phyloP scores from a whole-genome alignment of 2,113 vertebrate species.

The Verasper variegatus region DNA sequence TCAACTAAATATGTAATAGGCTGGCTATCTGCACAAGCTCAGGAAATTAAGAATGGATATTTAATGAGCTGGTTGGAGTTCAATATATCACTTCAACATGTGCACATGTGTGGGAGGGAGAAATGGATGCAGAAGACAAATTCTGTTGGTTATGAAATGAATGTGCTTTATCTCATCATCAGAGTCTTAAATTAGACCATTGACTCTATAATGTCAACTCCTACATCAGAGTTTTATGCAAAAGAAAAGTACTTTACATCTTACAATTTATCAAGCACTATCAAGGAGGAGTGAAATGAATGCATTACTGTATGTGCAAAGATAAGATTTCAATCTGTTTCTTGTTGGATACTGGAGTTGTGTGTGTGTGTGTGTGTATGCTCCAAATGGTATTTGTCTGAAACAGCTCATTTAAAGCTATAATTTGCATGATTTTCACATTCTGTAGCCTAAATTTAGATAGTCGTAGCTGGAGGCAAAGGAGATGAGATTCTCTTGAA shows the following conservation, averaged over 20 bases:
- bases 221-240: conserved; percentile 8
- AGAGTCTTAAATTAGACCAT: conserved; percentile 53
- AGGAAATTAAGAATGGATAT: conserved; percentile 74
- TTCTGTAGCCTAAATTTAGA: conserved; percentile 39
- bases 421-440: conserved; percentile 5
- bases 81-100: conserved; percentile 55
- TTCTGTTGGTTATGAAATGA: conserved; percentile 42
- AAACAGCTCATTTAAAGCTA: conserved; percentile 13
- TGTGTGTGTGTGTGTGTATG: conserved; percentile 8
- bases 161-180: conserved; percentile 40
- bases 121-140: conserved; percentile 32
- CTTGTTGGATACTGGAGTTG: not conserved
- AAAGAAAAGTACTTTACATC: conserved; percentile 2
- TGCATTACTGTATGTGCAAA: not conserved
- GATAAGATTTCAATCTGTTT: conserved; percentile 21
- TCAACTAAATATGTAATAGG: conserved; percentile 67
- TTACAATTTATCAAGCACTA: conserved; percentile 16
- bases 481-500: conserved; percentile 14
- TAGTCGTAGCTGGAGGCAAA: conserved; percentile 28
- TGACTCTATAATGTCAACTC: conserved; percentile 23
- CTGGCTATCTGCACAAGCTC: conserved; percentile 54
- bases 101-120: conserved; percentile 47
- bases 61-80: conserved; percentile 71
- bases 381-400: conserved; percentile 7
- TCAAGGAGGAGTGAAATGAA: conserved; percentile 18